These are phyloP conservation scores for Antechinus flavipes DNA, from an alignment of 2,113 vertebrate species.

Conservation along the genomic window DNA sequence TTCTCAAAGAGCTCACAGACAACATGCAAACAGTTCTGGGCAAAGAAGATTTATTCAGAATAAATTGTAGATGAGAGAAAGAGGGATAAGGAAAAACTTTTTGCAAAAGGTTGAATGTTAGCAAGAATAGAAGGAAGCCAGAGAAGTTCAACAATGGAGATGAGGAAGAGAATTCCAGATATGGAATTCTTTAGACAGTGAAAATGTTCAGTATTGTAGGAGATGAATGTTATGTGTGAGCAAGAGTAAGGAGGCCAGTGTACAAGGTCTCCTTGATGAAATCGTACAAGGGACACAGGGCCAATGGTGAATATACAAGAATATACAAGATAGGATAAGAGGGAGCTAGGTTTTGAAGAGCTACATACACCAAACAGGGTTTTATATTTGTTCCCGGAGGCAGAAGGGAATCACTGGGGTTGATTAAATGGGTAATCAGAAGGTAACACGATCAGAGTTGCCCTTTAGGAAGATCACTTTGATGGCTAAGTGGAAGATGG, in stretches of 20 bases:
- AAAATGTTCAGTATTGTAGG: neutral
- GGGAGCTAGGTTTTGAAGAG: neutral
- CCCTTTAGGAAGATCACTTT: neutral
- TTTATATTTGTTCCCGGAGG: neutral
- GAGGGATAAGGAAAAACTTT: neutral
- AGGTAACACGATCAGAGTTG: neutral
- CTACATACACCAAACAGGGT: neutral
- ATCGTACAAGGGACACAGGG: neutral
- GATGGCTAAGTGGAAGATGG: neutral
- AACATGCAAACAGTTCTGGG: neutral
- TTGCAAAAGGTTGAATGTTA: neutral
- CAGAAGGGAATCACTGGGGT: neutral
- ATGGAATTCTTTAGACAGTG: neutral
- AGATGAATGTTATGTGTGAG: neutral
- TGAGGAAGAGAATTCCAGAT: neutral
- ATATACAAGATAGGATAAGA: neutral
- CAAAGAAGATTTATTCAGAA: neutral
- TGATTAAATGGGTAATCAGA: neutral
- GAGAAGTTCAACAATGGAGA: neutral
- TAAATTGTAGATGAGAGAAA: neutral
- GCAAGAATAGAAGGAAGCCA: neutral
- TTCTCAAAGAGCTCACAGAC: neutral
- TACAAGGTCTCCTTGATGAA: neutral
- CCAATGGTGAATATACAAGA: neutral
- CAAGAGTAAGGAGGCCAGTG: neutral